phyloP scores from a whole-genome alignment of 2,113 vertebrate genomes.

The Labrus mixtus region DNA sequence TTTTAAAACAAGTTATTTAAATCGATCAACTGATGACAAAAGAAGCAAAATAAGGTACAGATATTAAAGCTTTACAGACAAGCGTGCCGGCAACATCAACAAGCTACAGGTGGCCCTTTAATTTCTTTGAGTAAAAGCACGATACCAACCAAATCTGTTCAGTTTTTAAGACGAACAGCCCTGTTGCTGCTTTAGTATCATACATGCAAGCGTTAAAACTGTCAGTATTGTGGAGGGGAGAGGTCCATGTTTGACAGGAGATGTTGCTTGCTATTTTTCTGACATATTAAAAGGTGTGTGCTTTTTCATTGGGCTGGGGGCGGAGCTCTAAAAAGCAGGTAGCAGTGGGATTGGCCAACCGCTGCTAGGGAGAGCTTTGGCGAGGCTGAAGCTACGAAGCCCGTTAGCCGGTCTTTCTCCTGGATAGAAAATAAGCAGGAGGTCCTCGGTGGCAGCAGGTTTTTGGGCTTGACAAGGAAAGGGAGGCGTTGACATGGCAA shows the following conservation, averaged over 20 bases:
- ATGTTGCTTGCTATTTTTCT: conserved; percentile 56
- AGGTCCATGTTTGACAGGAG: conserved; percentile 49
- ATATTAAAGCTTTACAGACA: conserved; percentile 69
- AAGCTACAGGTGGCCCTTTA: conserved; percentile 75
- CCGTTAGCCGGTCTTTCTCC: conserved; percentile 82
- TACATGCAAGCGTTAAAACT: conserved; percentile 58
- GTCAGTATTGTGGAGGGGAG: conserved; percentile 29
- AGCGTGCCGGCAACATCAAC: conserved; percentile 59
- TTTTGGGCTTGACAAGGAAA: conserved; percentile 41
- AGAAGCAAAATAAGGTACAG: conserved; percentile 53
- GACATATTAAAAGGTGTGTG: conserved; percentile 46
- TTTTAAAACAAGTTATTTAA: conserved; percentile 52
- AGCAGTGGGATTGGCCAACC: conserved; percentile 59
- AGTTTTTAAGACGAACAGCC: conserved; percentile 11
- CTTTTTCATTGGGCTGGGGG: conserved; percentile 41
- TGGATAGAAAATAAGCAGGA: conserved; percentile 26
- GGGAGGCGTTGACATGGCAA: conserved; percentile 63
- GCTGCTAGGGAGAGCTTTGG: conserved; percentile 89
- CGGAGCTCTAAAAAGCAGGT: conserved; percentile 66
- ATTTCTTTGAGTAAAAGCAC: conserved; percentile 52
- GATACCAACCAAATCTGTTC: conserved; percentile 29
- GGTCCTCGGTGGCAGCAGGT: conserved; percentile 36
- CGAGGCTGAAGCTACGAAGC: conserved; percentile 88
- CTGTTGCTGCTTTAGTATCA: conserved; percentile 18
- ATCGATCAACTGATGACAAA: conserved; percentile 52